Conservation (phyloP, 2,888 invertebrate genomes). For the Dusona sp. region DNA sequence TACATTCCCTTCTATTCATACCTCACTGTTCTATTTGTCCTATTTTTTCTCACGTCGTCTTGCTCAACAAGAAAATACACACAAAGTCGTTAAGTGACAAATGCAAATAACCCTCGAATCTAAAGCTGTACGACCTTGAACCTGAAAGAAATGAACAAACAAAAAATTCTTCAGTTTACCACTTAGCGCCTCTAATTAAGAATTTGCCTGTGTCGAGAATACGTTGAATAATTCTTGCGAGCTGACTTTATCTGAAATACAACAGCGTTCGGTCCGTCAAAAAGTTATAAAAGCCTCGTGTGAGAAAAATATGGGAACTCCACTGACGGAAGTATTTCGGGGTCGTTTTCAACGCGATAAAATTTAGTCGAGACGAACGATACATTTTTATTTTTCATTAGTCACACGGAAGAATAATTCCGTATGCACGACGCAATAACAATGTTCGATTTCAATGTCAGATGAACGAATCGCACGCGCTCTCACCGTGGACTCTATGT, state of each 20-base stretch:
- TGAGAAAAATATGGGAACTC: neutral
- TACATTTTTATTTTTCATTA: slow-evolving; percentile 35
- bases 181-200: neutral
- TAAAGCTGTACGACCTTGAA: neutral
- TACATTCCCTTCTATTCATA: neutral
- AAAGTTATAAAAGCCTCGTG: neutral
- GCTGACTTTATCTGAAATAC: neutral
- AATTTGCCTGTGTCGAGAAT: neutral
- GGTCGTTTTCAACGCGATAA: slow-evolving; percentile 2
- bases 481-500: slow-evolving; percentile 4
- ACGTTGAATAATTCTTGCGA: too few species aligned
- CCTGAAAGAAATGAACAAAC: neutral
- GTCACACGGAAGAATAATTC: slow-evolving; percentile 15
- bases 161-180: neutral
- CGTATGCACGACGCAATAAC: slow-evolving; percentile 20
- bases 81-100: neutral
- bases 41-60: neutral
- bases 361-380: neutral
- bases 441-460: slow-evolving; percentile 31
- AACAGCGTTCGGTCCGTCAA: neutral
- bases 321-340: slow-evolving; percentile 15
- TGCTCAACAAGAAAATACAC: neutral
- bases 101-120: neutral
- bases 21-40: neutral
- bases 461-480: slow-evolving; percentile 34